Evolutionary conservation across 2,797 vertebrate genomes (phyloP), one percentile per base, ranked within the genome.

Genomic region (Semotilus atromaculatus): DNA sequence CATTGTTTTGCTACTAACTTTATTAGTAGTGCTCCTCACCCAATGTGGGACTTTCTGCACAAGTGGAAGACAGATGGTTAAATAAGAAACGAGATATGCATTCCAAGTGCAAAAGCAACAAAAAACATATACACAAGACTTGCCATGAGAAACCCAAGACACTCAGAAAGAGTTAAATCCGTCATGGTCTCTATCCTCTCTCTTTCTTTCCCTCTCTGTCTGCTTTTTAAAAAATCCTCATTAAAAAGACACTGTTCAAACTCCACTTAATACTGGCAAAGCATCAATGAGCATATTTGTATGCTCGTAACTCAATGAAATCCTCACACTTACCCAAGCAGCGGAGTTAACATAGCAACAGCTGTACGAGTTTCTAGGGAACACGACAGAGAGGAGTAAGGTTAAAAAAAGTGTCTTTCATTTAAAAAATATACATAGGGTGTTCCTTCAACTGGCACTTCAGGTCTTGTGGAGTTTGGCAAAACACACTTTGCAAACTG

Each of bases 11-110:
- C 34, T 29, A 19, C 21, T 5, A 29, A 71, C 75, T 72, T 79
- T 31, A 64, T 85, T 80, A 73, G 40, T 23, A 23, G 43, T 29
- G 19, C 21, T 81, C 48, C 58, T 67, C 6, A 26, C 66, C 75
- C 67, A 84, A 73, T 53, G 70, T 66, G 53, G 36, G 51, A 64
- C 79, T 76, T 75, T 75, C 71, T 58, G 64, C 60, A 26, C 60
- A 67, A 84, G 64, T 66, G 36, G 48, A 80, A 86, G 85, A 79
- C 84, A 86, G 82, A 89, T 86, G 86, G 81, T 53, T 10, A 66
- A 70, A 55, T 38, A 84, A 53, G 77, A 79, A 82, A 34, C 53
- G 45, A 84, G 55, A 86, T 82, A 62, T 48, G 77, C 60, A 62
- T 64, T 84, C 29, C 13, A n/a, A 34, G 71, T 55, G 62, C 81